Evolutionary conservation across 2,113 vertebrate species (phyloP).

Genomic region (Coreoperca whiteheadi): DNA sequence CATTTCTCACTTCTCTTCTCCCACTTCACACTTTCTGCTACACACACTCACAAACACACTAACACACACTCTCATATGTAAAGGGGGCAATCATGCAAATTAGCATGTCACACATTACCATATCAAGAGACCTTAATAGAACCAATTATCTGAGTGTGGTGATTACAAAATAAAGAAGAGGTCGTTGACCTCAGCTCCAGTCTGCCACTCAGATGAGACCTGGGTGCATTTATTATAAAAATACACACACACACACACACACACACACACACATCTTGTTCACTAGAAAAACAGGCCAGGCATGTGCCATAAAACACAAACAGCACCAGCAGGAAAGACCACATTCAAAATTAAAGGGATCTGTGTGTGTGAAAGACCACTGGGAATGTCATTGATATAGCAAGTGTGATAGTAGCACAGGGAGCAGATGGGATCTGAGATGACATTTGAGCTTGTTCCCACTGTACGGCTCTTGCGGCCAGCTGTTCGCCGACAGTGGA

Average conservation of each 20-base stretch:
- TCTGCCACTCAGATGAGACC: conserved; percentile 37
- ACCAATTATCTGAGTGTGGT: conserved; percentile 71
- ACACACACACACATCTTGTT: background rate
- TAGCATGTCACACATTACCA: conserved; percentile 72
- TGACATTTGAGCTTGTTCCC: conserved; percentile 50
- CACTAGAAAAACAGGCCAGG: conserved; percentile 33
- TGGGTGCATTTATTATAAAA: conserved; percentile 31
- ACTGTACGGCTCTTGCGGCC: conserved; percentile 7
- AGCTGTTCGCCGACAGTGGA: conserved; percentile 35
- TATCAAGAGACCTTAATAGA: conserved; percentile 76
- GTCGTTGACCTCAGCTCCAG: conserved; percentile 67
- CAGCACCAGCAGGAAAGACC: conserved; percentile 60
- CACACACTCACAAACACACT: background rate
- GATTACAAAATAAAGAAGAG: conserved; percentile 70
- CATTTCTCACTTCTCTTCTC: conserved; percentile 8
- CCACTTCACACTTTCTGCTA: conserved; percentile 4
- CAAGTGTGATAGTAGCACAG: conserved; percentile 5
- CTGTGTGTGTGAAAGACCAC: conserved; percentile 11
- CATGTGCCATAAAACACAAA: conserved; percentile 36
- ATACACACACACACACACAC: conserved; percentile 22
- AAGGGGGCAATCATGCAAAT: conserved; percentile 71
- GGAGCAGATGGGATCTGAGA: conserved; percentile 52
- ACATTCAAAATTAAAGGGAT: conserved; percentile 43
- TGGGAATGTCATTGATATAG: conserved; percentile 23
- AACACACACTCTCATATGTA: conserved; percentile 20